These are phyloP conservation scores for Drosophila affinis DNA, from an alignment of 2,888 invertebrate species.

Conservation along the genomic window DNA sequence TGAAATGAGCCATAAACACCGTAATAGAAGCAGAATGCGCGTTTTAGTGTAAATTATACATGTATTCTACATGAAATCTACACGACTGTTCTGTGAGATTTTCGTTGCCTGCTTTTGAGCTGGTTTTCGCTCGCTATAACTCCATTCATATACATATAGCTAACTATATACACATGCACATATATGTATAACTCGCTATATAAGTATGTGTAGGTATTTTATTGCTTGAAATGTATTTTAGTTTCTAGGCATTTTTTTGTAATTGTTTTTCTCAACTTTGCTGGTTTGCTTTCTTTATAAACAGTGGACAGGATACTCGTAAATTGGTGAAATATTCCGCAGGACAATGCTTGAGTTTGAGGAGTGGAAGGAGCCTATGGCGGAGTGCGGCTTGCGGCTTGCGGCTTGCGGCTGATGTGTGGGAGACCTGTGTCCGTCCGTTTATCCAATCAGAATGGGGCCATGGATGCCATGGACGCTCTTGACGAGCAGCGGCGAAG, in stretches of 20 bases:
- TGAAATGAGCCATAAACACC: too few species aligned
- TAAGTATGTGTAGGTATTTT: constrained; percentile 57
- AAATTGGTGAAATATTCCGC: constrained; percentile 31
- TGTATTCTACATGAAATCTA: background rate
- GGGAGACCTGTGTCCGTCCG: constrained; percentile 12
- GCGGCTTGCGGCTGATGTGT: constrained; percentile 22
- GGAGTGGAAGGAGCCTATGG: constrained; percentile 32
- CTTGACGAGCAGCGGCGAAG: constrained; percentile 70
- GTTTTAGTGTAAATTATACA: background rate
- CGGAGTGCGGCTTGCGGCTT: background rate
- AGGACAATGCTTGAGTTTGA: constrained; percentile 24
- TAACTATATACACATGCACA: too few species aligned
- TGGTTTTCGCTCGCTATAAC: constrained; percentile 32
- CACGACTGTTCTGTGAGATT: background rate
- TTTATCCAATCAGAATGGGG: constrained; percentile 47
- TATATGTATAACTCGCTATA: too few species aligned
- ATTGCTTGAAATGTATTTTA: constrained; percentile 62
- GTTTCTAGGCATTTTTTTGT: constrained; percentile 51
- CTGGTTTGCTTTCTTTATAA: constrained; percentile 49
- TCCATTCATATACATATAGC: too few species aligned
- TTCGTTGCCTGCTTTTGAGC: constrained; percentile 58
- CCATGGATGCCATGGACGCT: constrained; percentile 27
- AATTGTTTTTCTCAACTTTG: constrained; percentile 45
- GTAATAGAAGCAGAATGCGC: background rate
- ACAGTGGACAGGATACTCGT: constrained; percentile 62